These are phyloP conservation scores for Xerus inauris DNA, from an alignment of 2,113 vertebrate genomes.

Conservation along the genomic window DNA sequence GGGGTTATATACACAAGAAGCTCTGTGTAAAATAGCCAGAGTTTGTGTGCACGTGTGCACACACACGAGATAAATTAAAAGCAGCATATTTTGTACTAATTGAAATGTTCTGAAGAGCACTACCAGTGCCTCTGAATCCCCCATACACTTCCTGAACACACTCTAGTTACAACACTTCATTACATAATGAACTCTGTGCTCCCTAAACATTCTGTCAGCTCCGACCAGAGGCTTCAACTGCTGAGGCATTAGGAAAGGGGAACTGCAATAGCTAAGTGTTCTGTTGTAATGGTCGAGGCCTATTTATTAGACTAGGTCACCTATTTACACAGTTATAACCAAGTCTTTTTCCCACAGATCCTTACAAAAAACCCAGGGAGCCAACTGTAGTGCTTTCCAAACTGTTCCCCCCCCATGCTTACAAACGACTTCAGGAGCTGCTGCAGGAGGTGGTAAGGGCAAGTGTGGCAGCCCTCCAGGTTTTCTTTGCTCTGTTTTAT, in stretches of 20 bases:
- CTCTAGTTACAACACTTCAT: slow-evolving; percentile 12
- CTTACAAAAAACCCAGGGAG: not conserved
- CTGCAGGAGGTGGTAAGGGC: not conserved
- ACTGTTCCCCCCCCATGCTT: not conserved
- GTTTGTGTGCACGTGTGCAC: too few relatives aligned
- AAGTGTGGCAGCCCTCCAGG: not conserved
- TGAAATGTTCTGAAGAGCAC: slow-evolving; percentile 32
- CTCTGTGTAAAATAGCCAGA: not conserved
- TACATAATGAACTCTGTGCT: slow-evolving; percentile 48
- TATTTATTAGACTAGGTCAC: not conserved
- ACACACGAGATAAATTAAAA: not conserved
- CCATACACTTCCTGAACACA: not conserved
- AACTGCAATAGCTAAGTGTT: not conserved
- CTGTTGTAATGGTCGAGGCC: not conserved
- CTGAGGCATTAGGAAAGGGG: not conserved
- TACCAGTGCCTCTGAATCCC: not conserved
- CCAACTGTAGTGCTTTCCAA: not conserved
- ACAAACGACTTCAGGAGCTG: not conserved
- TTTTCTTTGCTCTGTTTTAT: slow-evolving; percentile 25
- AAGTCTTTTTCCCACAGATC: not conserved
- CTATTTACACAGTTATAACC: not conserved
- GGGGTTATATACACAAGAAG: not conserved
- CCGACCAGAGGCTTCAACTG: not conserved
- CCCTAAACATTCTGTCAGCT: not conserved
- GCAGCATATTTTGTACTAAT: not conserved